phyloP scores from a whole-genome alignment of 2,888 invertebrate species.

The Drosophila nr. perissopoda region DNA sequence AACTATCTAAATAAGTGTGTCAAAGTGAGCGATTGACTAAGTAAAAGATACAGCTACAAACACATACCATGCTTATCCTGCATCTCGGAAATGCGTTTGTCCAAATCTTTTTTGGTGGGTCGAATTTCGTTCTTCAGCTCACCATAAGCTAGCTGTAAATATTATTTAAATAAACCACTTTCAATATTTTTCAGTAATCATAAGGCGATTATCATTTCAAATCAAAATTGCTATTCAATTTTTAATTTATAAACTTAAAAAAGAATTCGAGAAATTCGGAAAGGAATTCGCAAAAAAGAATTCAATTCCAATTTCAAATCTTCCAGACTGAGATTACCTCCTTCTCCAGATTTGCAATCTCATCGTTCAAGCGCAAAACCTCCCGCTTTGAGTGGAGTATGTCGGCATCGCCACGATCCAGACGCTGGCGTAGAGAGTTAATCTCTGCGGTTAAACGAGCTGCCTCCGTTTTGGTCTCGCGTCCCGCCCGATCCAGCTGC shows the following conservation, averaged over 20 bases:
- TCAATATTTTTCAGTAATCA: too few species aligned
- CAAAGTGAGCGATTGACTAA: background rate
- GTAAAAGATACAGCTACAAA: constrained; percentile 75
- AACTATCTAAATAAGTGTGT: constrained; percentile 1
- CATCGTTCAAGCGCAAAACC: constrained; percentile 91
- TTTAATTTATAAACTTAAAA: background rate
- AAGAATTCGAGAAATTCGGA: background rate
- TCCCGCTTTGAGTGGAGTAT: constrained; percentile 92
- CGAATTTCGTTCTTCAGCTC: constrained; percentile 87
- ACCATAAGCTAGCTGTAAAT: constrained; percentile 87
- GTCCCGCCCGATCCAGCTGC: constrained; percentile 89
- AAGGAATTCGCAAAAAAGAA: background rate
- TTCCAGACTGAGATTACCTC: constrained; percentile 86
- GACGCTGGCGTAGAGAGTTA: constrained; percentile 88
- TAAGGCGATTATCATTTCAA: background rate
- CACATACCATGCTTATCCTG: constrained; percentile 93
- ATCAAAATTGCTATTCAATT: background rate
- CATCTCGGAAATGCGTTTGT: constrained; percentile 91
- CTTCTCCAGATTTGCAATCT: constrained; percentile 91
- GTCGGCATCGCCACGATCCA: constrained; percentile 93
- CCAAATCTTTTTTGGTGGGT: constrained; percentile 89
- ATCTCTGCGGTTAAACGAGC: constrained; percentile 91
- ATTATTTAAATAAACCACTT: background rate
- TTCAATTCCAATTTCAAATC: background rate
- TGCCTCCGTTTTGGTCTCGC: constrained; percentile 91